Conservation (phyloP, 2,797 vertebrate species). For the Malurus leucopterus region DNA sequence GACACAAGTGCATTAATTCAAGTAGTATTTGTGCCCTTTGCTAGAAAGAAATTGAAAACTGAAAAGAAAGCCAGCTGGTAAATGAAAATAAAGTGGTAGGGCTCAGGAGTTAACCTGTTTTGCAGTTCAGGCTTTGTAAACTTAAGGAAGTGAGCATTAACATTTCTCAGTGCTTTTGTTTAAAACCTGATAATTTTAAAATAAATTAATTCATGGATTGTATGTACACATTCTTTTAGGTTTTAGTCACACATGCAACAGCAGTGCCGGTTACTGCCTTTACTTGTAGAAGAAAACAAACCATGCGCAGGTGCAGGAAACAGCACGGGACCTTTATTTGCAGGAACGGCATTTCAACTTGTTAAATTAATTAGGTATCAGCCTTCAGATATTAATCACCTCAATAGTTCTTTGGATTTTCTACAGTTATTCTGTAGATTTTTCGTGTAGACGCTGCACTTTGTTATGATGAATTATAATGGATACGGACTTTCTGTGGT, state of each 20-base stretch:
- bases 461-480: not conserved
- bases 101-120: not conserved
- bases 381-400: not conserved
- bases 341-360: not conserved
- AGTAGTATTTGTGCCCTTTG: not conserved
- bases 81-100: not conserved
- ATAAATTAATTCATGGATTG: not conserved
- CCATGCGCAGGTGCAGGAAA: not conserved
- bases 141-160: not conserved
- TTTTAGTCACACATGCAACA: not conserved
- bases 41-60: slow-evolving; percentile 5
- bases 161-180: not conserved
- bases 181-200: not conserved
- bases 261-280: not conserved
- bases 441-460: not conserved
- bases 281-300: not conserved
- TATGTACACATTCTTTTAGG: not conserved
- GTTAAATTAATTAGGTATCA: not conserved
- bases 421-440: not conserved
- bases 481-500: not conserved
- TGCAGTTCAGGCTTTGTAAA: not conserved
- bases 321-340: not conserved
- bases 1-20: not conserved
- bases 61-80: slow-evolving; percentile 7
- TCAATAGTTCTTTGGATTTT: not conserved